Evolutionary conservation across 2,113 vertebrate genomes (phyloP).

Genomic region (Cyphomyrus discorhynchus): DNA sequence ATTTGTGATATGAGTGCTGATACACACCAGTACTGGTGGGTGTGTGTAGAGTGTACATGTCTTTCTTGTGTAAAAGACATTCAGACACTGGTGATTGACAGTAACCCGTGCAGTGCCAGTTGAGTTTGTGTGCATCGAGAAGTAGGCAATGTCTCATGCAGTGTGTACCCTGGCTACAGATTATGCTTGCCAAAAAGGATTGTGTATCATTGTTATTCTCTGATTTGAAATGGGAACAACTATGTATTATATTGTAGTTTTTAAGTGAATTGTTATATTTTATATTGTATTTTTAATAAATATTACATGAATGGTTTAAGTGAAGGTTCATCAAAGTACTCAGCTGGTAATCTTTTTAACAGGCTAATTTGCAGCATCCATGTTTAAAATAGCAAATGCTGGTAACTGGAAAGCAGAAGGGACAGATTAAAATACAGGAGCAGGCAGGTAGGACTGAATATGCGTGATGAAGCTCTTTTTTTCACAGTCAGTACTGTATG

Average conservation of each 20-base stretch:
- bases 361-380: neutral
- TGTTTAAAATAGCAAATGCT: neutral
- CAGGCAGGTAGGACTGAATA: neutral
- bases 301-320: neutral
- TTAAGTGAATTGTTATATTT: neutral
- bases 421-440: neutral
- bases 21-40: neutral
- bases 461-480: neutral
- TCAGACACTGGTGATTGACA: neutral
- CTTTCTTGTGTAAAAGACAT: neutral
- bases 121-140: neutral
- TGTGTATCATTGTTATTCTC: neutral
- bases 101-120: neutral
- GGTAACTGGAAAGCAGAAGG: neutral
- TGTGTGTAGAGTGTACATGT: neutral
- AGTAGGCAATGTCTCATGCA: neutral
- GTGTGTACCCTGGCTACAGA: neutral
- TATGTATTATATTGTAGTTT: neutral
- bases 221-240: neutral
- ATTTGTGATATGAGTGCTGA: too few species aligned
- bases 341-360: neutral
- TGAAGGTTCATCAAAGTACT: neutral
- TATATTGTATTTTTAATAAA: neutral
- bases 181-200: neutral
- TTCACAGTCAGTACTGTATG: neutral